These are phyloP conservation scores for Steatornis caripensis DNA, from an alignment of 2,113 vertebrate genomes.

Conservation along the genomic window DNA sequence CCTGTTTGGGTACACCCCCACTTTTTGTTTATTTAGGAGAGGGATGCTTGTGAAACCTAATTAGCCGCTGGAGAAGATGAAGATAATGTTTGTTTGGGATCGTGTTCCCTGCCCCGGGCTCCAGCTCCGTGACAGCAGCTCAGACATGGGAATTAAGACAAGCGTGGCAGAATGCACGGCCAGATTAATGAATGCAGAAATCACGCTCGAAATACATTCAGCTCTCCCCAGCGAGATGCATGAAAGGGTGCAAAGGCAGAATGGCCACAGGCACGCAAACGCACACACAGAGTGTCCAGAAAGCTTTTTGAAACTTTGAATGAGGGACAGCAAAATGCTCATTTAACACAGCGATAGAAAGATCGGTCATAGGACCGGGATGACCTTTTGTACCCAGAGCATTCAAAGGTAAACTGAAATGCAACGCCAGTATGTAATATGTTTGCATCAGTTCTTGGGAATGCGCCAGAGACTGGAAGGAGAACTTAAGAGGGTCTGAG, in stretches of 20 bases:
- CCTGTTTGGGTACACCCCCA: neutral
- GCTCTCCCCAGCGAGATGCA: neutral
- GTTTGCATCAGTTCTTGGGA: slow-evolving; percentile 16
- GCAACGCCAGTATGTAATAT: neutral
- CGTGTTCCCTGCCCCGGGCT: neutral
- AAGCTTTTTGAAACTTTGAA: slow-evolving; percentile 28
- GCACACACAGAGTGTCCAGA: neutral
- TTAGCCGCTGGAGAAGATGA: neutral
- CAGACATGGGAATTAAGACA: neutral
- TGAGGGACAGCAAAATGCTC: neutral
- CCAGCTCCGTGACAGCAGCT: slow-evolving; percentile 30
- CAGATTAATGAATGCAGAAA: neutral
- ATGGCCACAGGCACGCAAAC: neutral
- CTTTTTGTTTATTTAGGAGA: neutral
- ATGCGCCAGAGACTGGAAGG: neutral
- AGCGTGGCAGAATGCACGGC: neutral
- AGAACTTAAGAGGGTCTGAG: slow-evolving; percentile 30
- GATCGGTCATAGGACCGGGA: neutral
- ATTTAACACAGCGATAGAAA: neutral
- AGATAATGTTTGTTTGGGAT: neutral
- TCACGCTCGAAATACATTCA: neutral
- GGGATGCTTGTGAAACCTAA: slow-evolving; percentile 22
- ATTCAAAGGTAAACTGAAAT: slow-evolving; percentile 5
- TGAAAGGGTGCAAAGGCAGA: neutral
- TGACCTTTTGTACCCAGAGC: slow-evolving; percentile 23